Base-by-base conservation (phyloP, 2,888 invertebrate genomes). In the Leptodirus hochenwartii region DNA sequence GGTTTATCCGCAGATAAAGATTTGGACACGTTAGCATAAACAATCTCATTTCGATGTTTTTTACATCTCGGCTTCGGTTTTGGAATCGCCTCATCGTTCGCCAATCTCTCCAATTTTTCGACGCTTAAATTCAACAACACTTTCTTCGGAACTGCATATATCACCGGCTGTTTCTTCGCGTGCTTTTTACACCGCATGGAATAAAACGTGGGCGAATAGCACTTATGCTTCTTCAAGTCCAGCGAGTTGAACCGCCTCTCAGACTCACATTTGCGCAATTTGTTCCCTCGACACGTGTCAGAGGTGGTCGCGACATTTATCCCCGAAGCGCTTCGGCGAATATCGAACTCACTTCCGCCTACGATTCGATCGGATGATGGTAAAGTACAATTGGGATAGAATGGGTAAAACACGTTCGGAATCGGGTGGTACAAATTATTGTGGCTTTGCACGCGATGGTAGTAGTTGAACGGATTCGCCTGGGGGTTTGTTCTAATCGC, bases 61-160 rank as follows among this genome's bases (percentile, higher is more conserved):
- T 43, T 47, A 35, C 51, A 50, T 41, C 69, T 55, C 0, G 70
- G 71, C 1, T 70, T 69, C 13, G 70, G 69, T 27, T 66, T 50
- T 9, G 62, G 62, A 58, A 50, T 27, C 46, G 50, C 29, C 49
- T 36, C 29, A n/a, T n/a, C n/a, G n/a, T n/a, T n/a, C n/a, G n/a
- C n/a, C n/a, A n/a, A n/a, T 35, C 29, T 41, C 41, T 44, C 40
- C 39, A 34, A 30, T 40, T n/a, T n/a, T n/a, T n/a, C n/a, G n/a
- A n/a, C n/a, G n/a, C n/a, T n/a, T n/a, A n/a, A n/a, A n/a, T n/a
- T n/a, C n/a, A n/a, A n/a, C n/a, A n/a, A n/a, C n/a, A n/a, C n/a
- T n/a, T n/a, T n/a, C n/a, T n/a, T 52, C 3, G 54, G 51, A 13
- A 54, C 30, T 4, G 54, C 50, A 32, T 53, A 54, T 23, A 56